phyloP scores from a whole-genome alignment of 2,113 vertebrate genomes.

The Epinephelus moara region DNA sequence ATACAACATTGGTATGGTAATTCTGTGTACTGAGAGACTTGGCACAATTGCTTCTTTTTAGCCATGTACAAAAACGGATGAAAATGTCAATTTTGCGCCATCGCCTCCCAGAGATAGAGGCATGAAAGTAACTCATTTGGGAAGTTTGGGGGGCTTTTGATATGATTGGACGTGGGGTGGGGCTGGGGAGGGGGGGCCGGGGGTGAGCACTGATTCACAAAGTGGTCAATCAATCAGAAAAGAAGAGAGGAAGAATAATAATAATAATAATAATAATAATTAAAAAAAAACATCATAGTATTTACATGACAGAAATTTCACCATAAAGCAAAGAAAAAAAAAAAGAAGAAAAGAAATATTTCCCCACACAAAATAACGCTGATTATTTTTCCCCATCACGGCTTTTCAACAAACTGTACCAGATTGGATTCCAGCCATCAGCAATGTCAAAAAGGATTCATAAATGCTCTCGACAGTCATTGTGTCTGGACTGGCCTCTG shows the following conservation, averaged over 20 bases:
- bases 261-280: slow-evolving; percentile 80
- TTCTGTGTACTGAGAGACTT: slow-evolving; percentile 73
- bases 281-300: slow-evolving; percentile 90
- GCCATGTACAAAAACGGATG: slow-evolving; percentile 91
- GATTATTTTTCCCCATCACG: slow-evolving; percentile 92
- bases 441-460: slow-evolving; percentile 91
- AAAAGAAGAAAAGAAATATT: slow-evolving; percentile 33
- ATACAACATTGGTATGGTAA: slow-evolving; percentile 91
- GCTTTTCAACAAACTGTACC: slow-evolving; percentile 92
- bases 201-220: slow-evolving; percentile 93
- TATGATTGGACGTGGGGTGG: slow-evolving; percentile 86
- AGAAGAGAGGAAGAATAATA: slow-evolving; percentile 78
- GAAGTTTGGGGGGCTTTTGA: slow-evolving; percentile 88
- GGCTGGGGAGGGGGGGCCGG: slow-evolving; percentile 28
- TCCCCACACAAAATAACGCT: slow-evolving; percentile 89
- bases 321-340: slow-evolving; percentile 73
- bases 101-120: slow-evolving; percentile 63
- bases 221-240: slow-evolving; percentile 87
- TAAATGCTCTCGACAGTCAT: slow-evolving; percentile 95
- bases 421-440: slow-evolving; percentile 94
- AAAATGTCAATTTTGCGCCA: slow-evolving; percentile 91
- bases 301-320: slow-evolving; percentile 97
- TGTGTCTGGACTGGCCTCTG: slow-evolving; percentile 90
- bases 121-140: slow-evolving; percentile 85
- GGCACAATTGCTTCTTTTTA: slow-evolving; percentile 89